Base-by-base conservation (phyloP, 1,140 invertebrate species). In the Cydia amplana region DNA sequence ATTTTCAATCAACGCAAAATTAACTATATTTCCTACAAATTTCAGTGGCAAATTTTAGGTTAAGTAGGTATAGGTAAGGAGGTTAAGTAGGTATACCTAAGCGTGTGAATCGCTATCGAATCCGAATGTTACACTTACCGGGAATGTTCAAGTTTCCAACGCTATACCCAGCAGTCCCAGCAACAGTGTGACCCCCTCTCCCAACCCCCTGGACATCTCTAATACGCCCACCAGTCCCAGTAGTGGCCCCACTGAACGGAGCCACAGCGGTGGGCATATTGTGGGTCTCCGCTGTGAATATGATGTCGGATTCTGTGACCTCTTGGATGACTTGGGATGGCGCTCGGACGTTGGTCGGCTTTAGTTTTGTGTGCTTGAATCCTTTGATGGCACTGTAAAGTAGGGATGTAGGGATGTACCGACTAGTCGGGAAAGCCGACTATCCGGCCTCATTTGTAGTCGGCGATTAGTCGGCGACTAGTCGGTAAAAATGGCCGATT, bases 201-300 rank as follows among this genome's bases (percentile, higher is more conserved):
- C 98, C 98, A 18, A 98, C 97, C 40, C 96, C 97, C 91, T 99
- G 98, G 1, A 99, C 97, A 93, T 99, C 99, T 76, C 99, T 93
- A 73, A 99, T 96, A 73, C 99, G 93, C 1, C 99, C 99, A 4
- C 99, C 99, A 40, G 98, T 99, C 23, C 99, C 98, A 7, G 98
- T 99, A 0, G 98, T 98, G 0, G 99, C 98, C 4, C 99, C 99
- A 94, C 98, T 98, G 82, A 98, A 98, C 0, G 97, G 97, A 6
- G 97, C 96, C 64, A 97, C 96, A 64, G 98, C 98, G 55, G 99
- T 99, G 6, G 99, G 99, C 94, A 99, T 99, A 88, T 99, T 99
- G 89, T 99, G 99, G 0, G 99, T 99, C 93, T 99, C 99, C 0
- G 99, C 99, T 7, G 99, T 99, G 82, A 99, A 99, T 84, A 99